phyloP scores from a whole-genome alignment of 2,113 vertebrate genomes.

The Otolemur garnettii region DNA sequence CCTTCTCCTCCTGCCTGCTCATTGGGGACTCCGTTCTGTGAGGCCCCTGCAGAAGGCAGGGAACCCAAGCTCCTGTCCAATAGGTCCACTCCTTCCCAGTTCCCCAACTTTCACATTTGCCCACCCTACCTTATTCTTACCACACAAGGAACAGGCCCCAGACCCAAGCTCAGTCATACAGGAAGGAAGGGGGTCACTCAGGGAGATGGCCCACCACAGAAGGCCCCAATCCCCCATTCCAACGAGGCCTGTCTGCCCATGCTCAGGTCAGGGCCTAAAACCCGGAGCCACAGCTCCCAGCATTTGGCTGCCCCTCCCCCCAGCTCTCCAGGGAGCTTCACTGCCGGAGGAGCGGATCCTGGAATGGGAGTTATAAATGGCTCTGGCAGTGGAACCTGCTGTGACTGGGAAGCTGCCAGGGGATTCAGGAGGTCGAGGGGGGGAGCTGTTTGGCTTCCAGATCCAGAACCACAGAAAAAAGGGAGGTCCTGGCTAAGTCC shows the following conservation, averaged over 20 bases:
- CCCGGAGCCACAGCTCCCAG: background rate
- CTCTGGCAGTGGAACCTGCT: conserved; percentile 83
- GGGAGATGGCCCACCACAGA: background rate
- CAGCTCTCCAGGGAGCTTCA: conserved; percentile 67
- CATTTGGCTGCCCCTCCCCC: conserved; percentile 69
- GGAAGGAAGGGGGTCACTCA: background rate
- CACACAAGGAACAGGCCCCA: background rate
- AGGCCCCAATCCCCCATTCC: background rate
- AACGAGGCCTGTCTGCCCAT: background rate
- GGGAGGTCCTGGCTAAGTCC: conserved; percentile 4
- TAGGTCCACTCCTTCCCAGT: background rate
- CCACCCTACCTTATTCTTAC: background rate
- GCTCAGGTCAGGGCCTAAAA: background rate
- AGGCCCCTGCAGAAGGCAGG: conserved; percentile 85
- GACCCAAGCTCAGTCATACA: background rate
- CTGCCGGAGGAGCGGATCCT: background rate
- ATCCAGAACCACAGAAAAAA: conserved; percentile 46
- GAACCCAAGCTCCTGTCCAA: background rate
- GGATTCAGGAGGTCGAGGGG: conserved; percentile 68
- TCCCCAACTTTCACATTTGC: background rate
- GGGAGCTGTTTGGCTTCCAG: conserved; percentile 63
- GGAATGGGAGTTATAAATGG: conserved; percentile 87
- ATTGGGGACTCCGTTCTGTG: conserved; percentile 88
- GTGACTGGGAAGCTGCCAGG: conserved; percentile 84
- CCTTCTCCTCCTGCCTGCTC: conserved; percentile 93